These are phyloP conservation scores for Phoeniculus purpureus DNA, from an alignment of 2,797 vertebrate genomes.

Conservation along the genomic window DNA sequence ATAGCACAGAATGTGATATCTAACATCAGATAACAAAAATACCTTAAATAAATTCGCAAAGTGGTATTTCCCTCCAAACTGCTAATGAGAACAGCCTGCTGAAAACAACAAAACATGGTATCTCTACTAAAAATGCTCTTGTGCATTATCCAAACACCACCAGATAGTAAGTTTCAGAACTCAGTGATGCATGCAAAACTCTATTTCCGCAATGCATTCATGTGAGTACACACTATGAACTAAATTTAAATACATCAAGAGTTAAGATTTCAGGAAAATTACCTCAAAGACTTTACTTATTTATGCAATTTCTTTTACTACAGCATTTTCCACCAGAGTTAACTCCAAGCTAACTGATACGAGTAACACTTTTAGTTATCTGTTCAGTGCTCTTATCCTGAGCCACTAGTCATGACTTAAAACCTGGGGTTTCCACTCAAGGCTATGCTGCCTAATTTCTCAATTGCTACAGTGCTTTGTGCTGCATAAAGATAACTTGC, in stretches of 20 bases:
- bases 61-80: neutral
- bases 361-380: neutral
- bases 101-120: neutral
- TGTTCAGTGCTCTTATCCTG: neutral
- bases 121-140: neutral
- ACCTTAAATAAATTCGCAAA: neutral
- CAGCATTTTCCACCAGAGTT: neutral
- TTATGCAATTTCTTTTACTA: neutral
- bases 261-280: neutral
- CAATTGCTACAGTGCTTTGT: neutral
- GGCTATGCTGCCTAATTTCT: neutral
- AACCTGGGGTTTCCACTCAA: neutral
- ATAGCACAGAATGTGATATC: neutral
- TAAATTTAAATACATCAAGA: neutral
- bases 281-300: neutral
- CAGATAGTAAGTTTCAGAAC: no score
- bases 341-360: neutral
- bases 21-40: neutral
- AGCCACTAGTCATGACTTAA: neutral
- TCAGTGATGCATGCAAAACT: neutral
- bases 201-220: neutral
- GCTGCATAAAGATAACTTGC: neutral
- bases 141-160: no score
- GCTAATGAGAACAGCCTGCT: neutral
- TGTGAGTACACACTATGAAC: neutral